Conservation (phyloP, 1,140 invertebrate species). For the Rhyzopertha dominica region DNA sequence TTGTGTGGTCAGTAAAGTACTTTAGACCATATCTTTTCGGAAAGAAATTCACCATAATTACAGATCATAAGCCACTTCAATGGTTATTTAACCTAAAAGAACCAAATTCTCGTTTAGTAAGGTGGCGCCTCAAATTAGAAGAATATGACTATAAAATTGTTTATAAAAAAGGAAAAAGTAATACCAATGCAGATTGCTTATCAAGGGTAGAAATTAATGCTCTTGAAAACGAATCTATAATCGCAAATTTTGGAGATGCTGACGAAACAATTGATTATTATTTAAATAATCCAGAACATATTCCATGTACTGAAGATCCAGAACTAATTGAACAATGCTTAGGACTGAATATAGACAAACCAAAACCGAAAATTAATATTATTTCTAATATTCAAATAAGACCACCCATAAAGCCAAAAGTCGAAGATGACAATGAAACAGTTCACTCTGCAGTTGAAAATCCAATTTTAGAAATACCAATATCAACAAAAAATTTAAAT, state of each 20-base stretch:
- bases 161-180: slow-evolving; percentile 42
- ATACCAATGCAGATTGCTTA: slow-evolving; percentile 41
- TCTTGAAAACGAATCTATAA: slow-evolving; percentile 8
- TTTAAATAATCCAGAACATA: slow-evolving; percentile 4
- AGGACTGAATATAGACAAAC: slow-evolving; percentile 1
- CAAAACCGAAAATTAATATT: slow-evolving; percentile 14
- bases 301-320: background rate
- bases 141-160: slow-evolving; percentile 43
- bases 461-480: slow-evolving; percentile 13
- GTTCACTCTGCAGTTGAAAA: slow-evolving; percentile 15
- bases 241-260: slow-evolving; percentile 10
- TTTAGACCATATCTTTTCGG: slow-evolving; percentile 47
- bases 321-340: background rate
- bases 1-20: slow-evolving; percentile 40
- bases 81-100: slow-evolving; percentile 47
- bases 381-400: slow-evolving; percentile 13
- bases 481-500: slow-evolving; percentile 16
- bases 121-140: slow-evolving; percentile 34
- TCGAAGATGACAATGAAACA: slow-evolving; percentile 11
- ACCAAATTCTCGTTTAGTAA: slow-evolving; percentile 38
- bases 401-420: background rate
- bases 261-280: slow-evolving; percentile 12
- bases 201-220: slow-evolving; percentile 23
- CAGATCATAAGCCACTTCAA: slow-evolving; percentile 47
- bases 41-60: slow-evolving; percentile 45